Evolutionary conservation across 2,888 invertebrate species (phyloP).

Genomic region (Leucophenga montana): DNA sequence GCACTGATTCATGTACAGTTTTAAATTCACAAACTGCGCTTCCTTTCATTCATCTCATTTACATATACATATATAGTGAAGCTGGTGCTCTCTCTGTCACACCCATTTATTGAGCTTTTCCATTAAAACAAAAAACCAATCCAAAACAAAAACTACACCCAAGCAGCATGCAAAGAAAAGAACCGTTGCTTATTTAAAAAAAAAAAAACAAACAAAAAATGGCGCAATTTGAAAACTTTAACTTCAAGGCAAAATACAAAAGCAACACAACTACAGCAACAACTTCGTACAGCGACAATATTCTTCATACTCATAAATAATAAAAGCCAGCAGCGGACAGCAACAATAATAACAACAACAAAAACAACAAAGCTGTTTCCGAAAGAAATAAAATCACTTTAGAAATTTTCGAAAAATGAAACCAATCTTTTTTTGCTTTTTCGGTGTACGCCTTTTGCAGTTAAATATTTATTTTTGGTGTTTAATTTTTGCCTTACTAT

Average conservation of each 20-base stretch:
- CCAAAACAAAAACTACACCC: too few species aligned
- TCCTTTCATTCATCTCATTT: too few species aligned
- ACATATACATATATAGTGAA: too few species aligned
- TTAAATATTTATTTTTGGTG: too few species aligned
- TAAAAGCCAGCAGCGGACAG: not conserved
- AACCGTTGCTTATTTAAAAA: constrained; percentile 14
- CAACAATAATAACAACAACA: too few species aligned
- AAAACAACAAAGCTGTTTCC: constrained; percentile 16
- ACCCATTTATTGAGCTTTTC: too few species aligned
- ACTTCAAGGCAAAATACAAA: not conserved
- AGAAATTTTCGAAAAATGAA: not conserved
- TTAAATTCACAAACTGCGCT: too few species aligned
- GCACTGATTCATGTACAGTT: too few species aligned
- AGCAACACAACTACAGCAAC: not conserved
- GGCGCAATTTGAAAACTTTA: constrained; percentile 13
- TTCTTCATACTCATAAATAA: constrained; percentile 16
- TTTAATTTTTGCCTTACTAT: too few species aligned
- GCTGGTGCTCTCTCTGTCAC: too few species aligned
- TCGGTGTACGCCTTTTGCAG: constrained; percentile 16
- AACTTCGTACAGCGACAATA: not conserved
- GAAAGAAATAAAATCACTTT: constrained; percentile 24
- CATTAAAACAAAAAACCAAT: too few species aligned
- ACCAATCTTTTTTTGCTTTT: constrained; percentile 35
- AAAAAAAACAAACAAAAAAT: not conserved
- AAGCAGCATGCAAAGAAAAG: not conserved